These are phyloP conservation scores for Amphipyra tragopoginis DNA, from an alignment of 2,888 invertebrate genomes.

Conservation along the genomic window DNA sequence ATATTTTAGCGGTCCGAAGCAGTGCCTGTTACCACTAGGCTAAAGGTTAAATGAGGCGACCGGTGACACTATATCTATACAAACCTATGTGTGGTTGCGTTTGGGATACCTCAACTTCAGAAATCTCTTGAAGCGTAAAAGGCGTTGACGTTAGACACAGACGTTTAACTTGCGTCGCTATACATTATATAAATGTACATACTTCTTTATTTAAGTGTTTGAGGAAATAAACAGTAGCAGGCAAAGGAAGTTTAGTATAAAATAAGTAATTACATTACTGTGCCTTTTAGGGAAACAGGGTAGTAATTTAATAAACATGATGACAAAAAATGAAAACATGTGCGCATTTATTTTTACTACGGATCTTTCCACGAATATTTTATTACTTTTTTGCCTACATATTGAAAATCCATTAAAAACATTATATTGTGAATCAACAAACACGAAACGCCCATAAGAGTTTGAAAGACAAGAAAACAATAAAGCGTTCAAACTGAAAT, in stretches of 20 bases:
- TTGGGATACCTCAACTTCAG: conserved; percentile 27
- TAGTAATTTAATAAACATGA: conserved; percentile 34
- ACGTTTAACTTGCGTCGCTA: conserved; percentile 19
- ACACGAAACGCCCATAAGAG: neutral
- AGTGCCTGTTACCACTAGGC: neutral
- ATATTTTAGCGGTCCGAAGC: conserved; percentile 1
- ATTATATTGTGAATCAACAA: no score
- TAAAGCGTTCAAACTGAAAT: conserved; percentile 18
- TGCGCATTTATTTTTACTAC: no score
- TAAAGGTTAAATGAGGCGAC: conserved; percentile 3
- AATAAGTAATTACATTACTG: conserved; percentile 27
- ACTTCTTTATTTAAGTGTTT: neutral
- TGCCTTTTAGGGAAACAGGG: conserved; percentile 19
- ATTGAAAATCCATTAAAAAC: neutral
- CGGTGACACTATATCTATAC: neutral
- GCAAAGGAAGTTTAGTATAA: neutral
- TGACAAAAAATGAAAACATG: neutral
- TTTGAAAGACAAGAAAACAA: conserved; percentile 6
- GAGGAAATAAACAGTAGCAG: neutral
- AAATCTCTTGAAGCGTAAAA: conserved; percentile 27
- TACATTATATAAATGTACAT: neutral
- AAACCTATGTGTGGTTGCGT: conserved; percentile 1
- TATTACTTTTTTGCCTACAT: neutral
- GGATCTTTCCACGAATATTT: no score
- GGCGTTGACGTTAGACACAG: conserved; percentile 22